Percentiles rank a stretch among this genome's conserved stretches.
Conservation (phyloP, 2,113 vertebrate genomes). For the Rhinichthys klamathensis region DNA sequence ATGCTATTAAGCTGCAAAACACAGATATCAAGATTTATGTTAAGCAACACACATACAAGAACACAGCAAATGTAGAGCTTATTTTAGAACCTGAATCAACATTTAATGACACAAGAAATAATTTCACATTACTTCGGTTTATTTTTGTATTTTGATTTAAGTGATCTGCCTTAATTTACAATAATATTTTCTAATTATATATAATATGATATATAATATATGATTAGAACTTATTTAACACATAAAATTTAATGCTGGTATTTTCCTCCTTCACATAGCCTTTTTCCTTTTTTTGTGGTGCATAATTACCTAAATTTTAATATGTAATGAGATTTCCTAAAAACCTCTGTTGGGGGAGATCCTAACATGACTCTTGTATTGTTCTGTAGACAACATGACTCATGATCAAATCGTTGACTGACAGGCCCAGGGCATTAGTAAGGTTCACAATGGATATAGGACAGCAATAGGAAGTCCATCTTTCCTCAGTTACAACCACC, state of each 20-base stretch:
- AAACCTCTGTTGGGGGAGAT: conserved; percentile 75
- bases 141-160: not conserved
- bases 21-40: conserved; percentile 42
- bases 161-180: not conserved
- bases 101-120: not conserved
- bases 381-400: conserved; percentile 86
- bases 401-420: conserved; percentile 84
- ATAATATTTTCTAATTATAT: too few species aligned
- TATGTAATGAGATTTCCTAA: conserved; percentile 15
- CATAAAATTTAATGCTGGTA: not conserved
- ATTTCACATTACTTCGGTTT: not conserved
- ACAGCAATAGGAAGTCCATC: conserved; percentile 86
- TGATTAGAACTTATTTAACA: not conserved
- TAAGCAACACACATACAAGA: conserved; percentile 2
- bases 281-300: too few species aligned
- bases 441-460: conserved; percentile 84
- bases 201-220: too few species aligned
- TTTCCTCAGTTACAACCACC: conserved; percentile 66
- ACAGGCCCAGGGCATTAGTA: conserved; percentile 72
- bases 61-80: not conserved
- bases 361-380: conserved; percentile 83
- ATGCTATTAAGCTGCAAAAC: conserved; percentile 28
- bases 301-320: not conserved
- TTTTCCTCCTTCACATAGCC: not conserved
- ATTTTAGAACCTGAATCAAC: not conserved